Percentiles rank a stretch among this genome's conserved stretches.
Evolutionary conservation across 2,113 vertebrate species (phyloP).

Genomic region (Gobius niger): DNA sequence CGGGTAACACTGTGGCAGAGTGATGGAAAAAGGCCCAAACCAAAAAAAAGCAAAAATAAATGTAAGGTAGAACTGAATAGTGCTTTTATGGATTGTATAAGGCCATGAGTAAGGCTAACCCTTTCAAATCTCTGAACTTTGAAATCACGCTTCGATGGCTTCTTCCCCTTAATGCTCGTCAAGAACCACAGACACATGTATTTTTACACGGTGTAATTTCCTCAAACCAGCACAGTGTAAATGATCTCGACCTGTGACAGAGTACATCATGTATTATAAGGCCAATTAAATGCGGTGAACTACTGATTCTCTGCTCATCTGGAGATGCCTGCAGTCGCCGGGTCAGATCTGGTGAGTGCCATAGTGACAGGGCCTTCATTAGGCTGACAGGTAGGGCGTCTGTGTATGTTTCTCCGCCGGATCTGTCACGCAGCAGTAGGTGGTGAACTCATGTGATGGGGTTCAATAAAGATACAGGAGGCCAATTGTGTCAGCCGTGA

Average conservation of each 20-base stretch:
- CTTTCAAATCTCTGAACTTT: not conserved
- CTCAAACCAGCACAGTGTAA: not conserved
- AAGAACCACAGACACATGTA: not conserved
- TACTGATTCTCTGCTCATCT: not conserved
- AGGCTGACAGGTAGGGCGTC: slow-evolving; percentile 11
- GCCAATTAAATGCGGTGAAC: not conserved
- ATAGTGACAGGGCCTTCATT: slow-evolving; percentile 10
- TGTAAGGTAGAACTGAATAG: too few relatives aligned
- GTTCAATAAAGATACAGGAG: slow-evolving; percentile 5
- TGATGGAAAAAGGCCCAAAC: too few relatives aligned
- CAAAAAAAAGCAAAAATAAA: too few relatives aligned
- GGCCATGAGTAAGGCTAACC: too few relatives aligned
- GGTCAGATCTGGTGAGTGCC: not conserved
- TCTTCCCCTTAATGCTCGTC: not conserved
- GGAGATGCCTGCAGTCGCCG: not conserved
- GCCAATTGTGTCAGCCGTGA: not conserved
- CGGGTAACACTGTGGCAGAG: too few relatives aligned
- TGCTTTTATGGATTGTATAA: too few relatives aligned
- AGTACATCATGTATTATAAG: not conserved
- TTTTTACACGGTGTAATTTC: not conserved
- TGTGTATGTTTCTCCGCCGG: not conserved
- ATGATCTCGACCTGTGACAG: not conserved
- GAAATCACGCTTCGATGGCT: not conserved
- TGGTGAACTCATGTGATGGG: not conserved
- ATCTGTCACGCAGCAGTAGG: not conserved